A percentile compares a stretch with the other conserved stretches of the same genome.
These are phyloP conservation scores for Phalacrocorax aristotelis DNA, from an alignment of 2,113 vertebrate genomes.

Conservation along the genomic window DNA sequence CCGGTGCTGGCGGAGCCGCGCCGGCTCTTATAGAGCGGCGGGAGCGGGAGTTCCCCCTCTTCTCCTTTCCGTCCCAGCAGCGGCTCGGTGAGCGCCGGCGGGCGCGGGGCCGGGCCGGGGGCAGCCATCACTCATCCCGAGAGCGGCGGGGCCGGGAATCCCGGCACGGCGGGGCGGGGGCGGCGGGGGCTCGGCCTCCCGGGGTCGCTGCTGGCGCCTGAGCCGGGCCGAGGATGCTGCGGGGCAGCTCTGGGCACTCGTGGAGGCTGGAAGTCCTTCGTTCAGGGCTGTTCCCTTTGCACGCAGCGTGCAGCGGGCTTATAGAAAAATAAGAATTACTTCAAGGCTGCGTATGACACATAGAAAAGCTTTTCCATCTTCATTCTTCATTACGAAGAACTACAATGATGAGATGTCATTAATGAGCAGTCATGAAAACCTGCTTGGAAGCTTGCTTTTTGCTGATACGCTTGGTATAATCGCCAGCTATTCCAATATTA, in stretches of 20 bases:
- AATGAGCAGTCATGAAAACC: accelerated
- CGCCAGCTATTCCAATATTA: accelerated
- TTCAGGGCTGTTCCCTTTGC: accelerated
- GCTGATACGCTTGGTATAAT: accelerated
- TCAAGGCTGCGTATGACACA: accelerated
- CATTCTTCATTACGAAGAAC: not conserved
- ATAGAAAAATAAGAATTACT: accelerated
- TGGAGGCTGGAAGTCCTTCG: accelerated
- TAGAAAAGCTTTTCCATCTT: accelerated
- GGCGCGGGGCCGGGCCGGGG: too few relatives aligned
- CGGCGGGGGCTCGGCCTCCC: too few relatives aligned
- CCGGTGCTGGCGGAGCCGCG: too few relatives aligned
- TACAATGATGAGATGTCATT: accelerated
- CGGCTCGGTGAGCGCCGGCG: too few relatives aligned
- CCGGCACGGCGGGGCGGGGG: too few relatives aligned
- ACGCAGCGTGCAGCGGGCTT: accelerated
- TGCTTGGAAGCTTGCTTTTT: not conserved
- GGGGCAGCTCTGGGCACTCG: too few relatives aligned
- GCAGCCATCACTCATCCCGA: too few relatives aligned
- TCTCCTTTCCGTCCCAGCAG: too few relatives aligned
- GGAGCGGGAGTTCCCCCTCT: too few relatives aligned
- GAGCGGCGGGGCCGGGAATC: too few relatives aligned
- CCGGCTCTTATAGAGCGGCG: too few relatives aligned
- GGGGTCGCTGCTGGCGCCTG: too few relatives aligned
- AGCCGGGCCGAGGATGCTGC: not conserved